Conservation (phyloP, 2,888 invertebrate genomes). For the Corbicula japonica region DNA sequence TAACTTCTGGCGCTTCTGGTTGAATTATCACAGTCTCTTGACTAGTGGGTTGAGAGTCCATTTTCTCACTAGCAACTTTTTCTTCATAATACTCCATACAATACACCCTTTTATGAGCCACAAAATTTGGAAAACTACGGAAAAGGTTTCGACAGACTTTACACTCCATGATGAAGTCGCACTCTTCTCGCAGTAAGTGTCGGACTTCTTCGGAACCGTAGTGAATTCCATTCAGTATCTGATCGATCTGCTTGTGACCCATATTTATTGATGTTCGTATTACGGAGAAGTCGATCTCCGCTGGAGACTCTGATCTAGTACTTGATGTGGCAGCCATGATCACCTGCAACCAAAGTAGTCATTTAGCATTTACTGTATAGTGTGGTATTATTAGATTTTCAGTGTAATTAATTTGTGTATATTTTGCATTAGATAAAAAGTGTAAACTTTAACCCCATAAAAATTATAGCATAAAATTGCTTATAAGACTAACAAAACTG, state of each 20-base stretch:
- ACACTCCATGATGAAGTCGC: slow-evolving; percentile 96
- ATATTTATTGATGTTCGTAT: slow-evolving; percentile 77
- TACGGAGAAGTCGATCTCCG: slow-evolving; percentile 78
- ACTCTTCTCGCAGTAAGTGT: slow-evolving; percentile 92
- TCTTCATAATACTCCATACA: slow-evolving; percentile 88
- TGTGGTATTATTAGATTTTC: not conserved
- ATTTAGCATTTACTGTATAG: not conserved
- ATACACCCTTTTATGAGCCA: slow-evolving; percentile 95
- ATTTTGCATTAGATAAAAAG: not conserved
- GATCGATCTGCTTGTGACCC: slow-evolving; percentile 77
- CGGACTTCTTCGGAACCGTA: slow-evolving; percentile 91
- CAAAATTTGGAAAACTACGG: slow-evolving; percentile 94
- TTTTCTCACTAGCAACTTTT: slow-evolving; percentile 34
- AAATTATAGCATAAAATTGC: not conserved
- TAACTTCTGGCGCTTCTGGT: slow-evolving; percentile 72
- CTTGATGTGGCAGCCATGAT: slow-evolving; percentile 19
- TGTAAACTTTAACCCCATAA: not conserved
- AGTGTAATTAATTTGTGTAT: not conserved
- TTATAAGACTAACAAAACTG: too few relatives aligned
- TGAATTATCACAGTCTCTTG: slow-evolving; percentile 76
- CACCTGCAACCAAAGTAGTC: not conserved
- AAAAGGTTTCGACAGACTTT: slow-evolving; percentile 94
- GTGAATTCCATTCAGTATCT: slow-evolving; percentile 91
- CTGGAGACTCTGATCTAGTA: slow-evolving; percentile 27
- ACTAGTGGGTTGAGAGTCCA: slow-evolving; percentile 26